A percentile compares a stretch with the other conserved stretches of the same genome.
phyloP scores from a whole-genome alignment of 1,140 invertebrate species.

The Macrosteles quadrilineatus region DNA sequence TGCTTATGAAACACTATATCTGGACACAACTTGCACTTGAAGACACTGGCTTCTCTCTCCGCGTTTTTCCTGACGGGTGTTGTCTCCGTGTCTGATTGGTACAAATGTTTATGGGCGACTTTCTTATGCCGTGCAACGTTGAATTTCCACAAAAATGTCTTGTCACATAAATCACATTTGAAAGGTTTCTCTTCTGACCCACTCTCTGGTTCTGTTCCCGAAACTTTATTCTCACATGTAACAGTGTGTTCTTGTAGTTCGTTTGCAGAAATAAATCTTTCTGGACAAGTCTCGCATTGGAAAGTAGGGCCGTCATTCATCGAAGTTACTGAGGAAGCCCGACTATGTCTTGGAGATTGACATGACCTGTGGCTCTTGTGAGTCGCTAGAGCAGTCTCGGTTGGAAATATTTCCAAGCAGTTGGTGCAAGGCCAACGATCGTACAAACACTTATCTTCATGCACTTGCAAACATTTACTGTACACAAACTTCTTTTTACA shows the following conservation, averaged over 20 bases:
- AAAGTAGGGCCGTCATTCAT: constrained; percentile 45
- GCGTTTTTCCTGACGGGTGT: no score
- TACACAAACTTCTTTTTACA: constrained; percentile 13
- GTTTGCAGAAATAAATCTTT: constrained; percentile 7
- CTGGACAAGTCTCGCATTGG: constrained; percentile 36
- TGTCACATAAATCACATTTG: not conserved
- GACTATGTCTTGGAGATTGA: not conserved
- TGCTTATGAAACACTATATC: constrained; percentile 23
- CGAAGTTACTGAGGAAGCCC: not conserved
- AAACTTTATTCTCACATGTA: not conserved
- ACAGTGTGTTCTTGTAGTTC: constrained; percentile 6
- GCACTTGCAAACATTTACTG: not conserved
- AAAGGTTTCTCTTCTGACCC: not conserved
- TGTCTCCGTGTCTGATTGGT: no score
- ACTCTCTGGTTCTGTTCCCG: not conserved
- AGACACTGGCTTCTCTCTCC: not conserved
- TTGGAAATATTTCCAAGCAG: constrained; percentile 12
- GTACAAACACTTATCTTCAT: constrained; percentile 10
- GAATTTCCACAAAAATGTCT: constrained; percentile 2
- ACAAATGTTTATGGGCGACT: not conserved
- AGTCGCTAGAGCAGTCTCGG: not conserved
- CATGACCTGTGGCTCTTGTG: constrained; percentile 5
- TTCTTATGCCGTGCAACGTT: constrained; percentile 1
- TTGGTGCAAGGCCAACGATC: constrained; percentile 5
- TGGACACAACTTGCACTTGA: constrained; percentile 1